A percentile compares a stretch with the other conserved stretches of the same genome.
Evolutionary conservation across 2,113 vertebrate species (phyloP).

Genomic region (Platichthys stellatus): DNA sequence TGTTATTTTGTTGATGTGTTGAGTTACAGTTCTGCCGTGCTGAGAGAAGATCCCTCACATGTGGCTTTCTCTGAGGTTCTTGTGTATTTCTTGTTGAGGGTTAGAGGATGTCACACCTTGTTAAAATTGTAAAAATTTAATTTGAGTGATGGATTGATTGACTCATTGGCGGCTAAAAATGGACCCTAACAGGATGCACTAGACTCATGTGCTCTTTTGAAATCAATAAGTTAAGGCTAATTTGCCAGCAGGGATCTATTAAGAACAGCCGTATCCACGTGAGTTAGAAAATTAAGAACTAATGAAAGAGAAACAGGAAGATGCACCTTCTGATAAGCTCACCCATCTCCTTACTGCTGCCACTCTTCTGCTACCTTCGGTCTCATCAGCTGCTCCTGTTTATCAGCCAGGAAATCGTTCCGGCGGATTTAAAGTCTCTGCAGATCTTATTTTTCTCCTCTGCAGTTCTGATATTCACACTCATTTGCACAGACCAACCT

Average conservation of each 20-base stretch:
- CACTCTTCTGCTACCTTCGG: background rate
- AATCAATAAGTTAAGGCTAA: background rate
- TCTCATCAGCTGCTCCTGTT: background rate
- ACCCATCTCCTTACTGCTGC: background rate
- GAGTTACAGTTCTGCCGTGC: too few relatives aligned
- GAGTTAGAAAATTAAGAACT: background rate
- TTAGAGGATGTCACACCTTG: too few relatives aligned
- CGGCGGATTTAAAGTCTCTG: background rate
- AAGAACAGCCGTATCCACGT: background rate
- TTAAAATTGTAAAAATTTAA: too few relatives aligned
- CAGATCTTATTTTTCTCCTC: background rate
- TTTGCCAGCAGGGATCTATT: slow-evolving; percentile 11
- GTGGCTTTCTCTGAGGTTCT: too few relatives aligned
- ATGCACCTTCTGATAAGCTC: too few relatives aligned
- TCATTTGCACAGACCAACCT: background rate
- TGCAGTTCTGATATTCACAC: background rate
- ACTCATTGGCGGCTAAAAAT: background rate
- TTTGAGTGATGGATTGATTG: too few relatives aligned
- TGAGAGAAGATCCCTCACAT: too few relatives aligned
- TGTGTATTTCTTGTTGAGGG: too few relatives aligned
- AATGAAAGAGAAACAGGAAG: slow-evolving; percentile 1
- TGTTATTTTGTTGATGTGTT: too few relatives aligned
- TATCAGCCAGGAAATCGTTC: background rate
- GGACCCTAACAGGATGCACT: background rate
- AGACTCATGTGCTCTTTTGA: background rate